Evolutionary conservation across 2,797 vertebrate species (phyloP).

Genomic region (Lycodopsis pacificus): DNA sequence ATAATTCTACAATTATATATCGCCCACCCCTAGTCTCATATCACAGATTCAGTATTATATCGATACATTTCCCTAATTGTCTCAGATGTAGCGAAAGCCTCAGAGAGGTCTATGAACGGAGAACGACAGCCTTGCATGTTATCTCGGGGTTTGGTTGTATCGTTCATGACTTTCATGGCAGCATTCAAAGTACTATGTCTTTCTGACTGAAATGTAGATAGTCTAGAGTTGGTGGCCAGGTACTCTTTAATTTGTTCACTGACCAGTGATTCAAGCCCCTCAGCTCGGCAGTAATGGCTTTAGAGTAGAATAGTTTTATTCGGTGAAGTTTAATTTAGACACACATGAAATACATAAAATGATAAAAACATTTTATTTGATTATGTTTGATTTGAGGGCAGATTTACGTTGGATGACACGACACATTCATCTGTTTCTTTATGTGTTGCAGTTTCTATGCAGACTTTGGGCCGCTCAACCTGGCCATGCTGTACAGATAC

Average conservation of each 20-base stretch:
- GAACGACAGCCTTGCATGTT: not conserved
- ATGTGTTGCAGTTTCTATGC: conserved; percentile 90
- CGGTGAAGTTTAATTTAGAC: not conserved
- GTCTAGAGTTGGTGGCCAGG: not conserved
- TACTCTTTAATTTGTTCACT: not conserved
- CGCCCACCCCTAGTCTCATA: too few species aligned
- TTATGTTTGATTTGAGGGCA: not conserved
- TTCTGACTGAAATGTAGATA: not conserved
- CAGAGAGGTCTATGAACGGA: not conserved
- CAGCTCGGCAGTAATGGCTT: not conserved
- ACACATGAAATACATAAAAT: not conserved
- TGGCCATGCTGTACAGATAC: conserved; percentile 93
- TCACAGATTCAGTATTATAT: too few species aligned
- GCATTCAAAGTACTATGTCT: not conserved
- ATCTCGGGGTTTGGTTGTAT: not conserved
- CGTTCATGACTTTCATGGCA: not conserved
- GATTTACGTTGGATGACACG: not conserved
- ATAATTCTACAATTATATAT: too few species aligned
- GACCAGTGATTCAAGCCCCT: not conserved
- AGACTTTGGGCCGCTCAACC: conserved; percentile 95
- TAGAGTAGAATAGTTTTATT: not conserved
- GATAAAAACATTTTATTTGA: not conserved
- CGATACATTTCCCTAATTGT: too few species aligned
- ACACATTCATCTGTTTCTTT: conserved; percentile 7
- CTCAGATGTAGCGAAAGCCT: not conserved